Evolutionary conservation across 2,888 invertebrate genomes (phyloP).

Genomic region (Limnephilus rhombicus): DNA sequence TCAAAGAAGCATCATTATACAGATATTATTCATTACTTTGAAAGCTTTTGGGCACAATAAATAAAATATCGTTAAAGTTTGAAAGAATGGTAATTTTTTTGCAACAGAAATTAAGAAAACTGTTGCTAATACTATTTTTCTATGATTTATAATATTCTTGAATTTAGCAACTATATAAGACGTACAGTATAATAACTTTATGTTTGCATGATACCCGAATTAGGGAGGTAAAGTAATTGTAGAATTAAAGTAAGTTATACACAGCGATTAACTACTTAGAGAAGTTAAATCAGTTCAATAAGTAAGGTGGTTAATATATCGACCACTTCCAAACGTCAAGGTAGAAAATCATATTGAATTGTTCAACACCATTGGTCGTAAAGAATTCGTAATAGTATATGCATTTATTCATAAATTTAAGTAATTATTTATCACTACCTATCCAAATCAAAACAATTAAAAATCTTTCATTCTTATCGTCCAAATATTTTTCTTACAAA

Average conservation of each 20-base stretch:
- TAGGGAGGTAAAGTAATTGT: neutral
- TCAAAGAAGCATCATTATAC: neutral
- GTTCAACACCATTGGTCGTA: conserved; percentile 52
- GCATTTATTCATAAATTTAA: conserved; percentile 2
- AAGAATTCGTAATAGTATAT: conserved; percentile 34
- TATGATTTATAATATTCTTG: neutral
- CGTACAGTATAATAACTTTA: neutral
- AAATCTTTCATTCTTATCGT: neutral
- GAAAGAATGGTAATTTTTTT: neutral
- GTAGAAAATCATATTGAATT: neutral
- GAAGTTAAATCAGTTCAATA: neutral
- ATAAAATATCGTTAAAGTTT: neutral
- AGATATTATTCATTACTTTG: neutral
- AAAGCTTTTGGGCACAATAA: neutral
- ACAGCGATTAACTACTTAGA: neutral
- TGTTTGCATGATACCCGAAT: neutral
- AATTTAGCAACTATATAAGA: neutral
- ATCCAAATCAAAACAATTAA: conserved; percentile 19
- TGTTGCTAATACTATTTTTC: neutral
- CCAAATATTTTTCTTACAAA: conserved; percentile 27
- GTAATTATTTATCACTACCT: conserved; percentile 9
- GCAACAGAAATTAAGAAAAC: neutral
- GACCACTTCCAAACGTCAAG: neutral
- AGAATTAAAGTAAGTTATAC: neutral
- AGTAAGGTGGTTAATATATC: neutral